Evolutionary conservation across 2,888 invertebrate genomes (phyloP).

Genomic region (Hypercompe scribonia): DNA sequence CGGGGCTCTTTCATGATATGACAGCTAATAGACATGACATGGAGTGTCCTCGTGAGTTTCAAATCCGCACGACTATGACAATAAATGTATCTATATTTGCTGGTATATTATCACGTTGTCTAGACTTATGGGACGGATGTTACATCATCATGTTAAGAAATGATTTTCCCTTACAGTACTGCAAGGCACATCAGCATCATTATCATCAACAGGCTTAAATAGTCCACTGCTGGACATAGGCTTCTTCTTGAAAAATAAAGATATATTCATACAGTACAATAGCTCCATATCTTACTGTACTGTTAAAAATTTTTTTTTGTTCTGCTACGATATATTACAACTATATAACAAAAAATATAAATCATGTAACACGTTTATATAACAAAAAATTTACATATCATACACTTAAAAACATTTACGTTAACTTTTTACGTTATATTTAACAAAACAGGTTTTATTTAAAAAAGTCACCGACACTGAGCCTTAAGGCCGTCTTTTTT

Average conservation of each 20-base stretch:
- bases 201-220: no score
- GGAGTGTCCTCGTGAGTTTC: conserved; percentile 9
- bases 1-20: conserved; percentile 49
- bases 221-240: no score
- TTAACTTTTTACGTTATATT: not conserved
- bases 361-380: no score
- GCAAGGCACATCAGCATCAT: not conserved
- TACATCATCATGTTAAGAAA: not conserved
- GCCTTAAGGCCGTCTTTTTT: not conserved
- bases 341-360: no score
- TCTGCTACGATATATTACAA: no score
- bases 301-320: no score
- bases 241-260: no score
- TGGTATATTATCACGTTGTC: not conserved
- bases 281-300: no score
- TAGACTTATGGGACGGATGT: not conserved
- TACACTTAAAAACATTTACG: not conserved
- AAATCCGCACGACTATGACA: not conserved
- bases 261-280: no score
- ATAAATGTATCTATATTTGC: not conserved
- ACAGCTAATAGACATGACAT: conserved; percentile 52
- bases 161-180: not conserved
- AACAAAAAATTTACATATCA: not conserved
- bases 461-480: not conserved
- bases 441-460: not conserved